phyloP scores from a whole-genome alignment of 2,113 vertebrate genomes.

The Mastomys coucha region DNA sequence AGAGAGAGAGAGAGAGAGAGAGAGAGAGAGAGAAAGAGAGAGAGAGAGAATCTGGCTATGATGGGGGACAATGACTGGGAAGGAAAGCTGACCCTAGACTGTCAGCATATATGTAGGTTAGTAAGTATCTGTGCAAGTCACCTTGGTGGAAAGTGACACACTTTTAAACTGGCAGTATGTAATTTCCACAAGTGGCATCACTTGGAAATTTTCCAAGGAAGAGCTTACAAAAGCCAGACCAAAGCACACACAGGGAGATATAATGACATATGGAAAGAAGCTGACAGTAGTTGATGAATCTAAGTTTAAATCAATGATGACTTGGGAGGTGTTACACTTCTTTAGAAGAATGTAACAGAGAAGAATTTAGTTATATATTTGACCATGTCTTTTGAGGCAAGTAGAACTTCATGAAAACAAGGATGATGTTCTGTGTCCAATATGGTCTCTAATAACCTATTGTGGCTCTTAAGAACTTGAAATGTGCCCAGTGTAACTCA shows the following conservation, averaged over 20 bases:
- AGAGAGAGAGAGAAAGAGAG: neutral
- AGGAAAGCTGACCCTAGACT: neutral
- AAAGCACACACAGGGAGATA: neutral
- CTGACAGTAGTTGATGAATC: neutral
- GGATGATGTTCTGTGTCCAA: neutral
- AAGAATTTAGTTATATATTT: slow-evolving; percentile 21
- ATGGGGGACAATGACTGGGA: neutral
- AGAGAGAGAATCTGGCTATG: no score
- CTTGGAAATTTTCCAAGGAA: neutral
- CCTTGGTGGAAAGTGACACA: neutral
- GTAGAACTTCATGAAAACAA: neutral
- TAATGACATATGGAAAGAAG: neutral
- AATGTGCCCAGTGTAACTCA: neutral
- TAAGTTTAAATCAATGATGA: neutral
- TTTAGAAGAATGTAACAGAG: slow-evolving; percentile 38
- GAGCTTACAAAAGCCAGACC: neutral
- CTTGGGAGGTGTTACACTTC: neutral
- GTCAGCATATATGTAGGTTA: neutral
- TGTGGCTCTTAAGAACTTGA: neutral
- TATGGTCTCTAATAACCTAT: no score
- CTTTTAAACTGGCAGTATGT: slow-evolving; percentile 14
- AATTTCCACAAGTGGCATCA: neutral
- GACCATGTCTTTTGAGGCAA: neutral
- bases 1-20: no score
- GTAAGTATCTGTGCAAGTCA: slow-evolving; percentile 16